Evolutionary conservation across 1,140 invertebrate species (phyloP).

Genomic region (Drosophila melanica): DNA sequence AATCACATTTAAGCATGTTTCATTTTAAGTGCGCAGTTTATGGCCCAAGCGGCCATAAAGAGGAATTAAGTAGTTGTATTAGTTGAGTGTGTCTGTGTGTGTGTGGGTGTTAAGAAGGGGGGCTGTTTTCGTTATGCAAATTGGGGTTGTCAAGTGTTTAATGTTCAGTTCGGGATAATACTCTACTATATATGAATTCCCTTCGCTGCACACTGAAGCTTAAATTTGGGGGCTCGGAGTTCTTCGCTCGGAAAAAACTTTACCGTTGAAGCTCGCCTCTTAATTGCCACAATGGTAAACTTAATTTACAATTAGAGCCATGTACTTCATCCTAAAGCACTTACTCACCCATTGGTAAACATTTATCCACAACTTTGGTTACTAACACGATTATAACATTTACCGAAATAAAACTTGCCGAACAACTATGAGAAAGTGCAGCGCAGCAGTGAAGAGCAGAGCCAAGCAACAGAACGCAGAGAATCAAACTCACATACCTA

Average conservation of each 20-base stretch:
- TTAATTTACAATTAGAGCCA: constrained; percentile 64
- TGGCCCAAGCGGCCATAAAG: constrained; percentile 71
- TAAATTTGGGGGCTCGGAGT: constrained; percentile 3
- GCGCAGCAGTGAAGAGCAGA: constrained; percentile 1
- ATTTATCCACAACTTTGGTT: constrained; percentile 72
- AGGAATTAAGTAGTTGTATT: constrained; percentile 67
- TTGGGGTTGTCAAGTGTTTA: constrained; percentile 49
- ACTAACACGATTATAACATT: constrained; percentile 78
- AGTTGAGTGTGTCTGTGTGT: constrained; percentile 4
- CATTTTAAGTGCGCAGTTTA: constrained; percentile 81
- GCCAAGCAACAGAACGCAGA: not conserved
- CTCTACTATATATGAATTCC: constrained; percentile 6
- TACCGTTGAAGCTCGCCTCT: constrained; percentile 2
- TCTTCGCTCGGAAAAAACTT: not conserved
- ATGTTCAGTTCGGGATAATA: constrained; percentile 29
- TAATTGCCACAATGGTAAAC: constrained; percentile 56
- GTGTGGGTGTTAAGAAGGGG: constrained; percentile 25
- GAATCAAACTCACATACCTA: constrained; percentile 52
- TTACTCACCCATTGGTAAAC: constrained; percentile 67
- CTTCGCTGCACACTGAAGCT: not conserved
- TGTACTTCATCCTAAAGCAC: constrained; percentile 54
- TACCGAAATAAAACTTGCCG: constrained; percentile 63
- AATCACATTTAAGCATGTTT: constrained; percentile 75
- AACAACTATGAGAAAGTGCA: constrained; percentile 40
- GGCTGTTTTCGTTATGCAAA: constrained; percentile 59